Percentiles rank a stretch among this genome's conserved stretches.
phyloP scores from a whole-genome alignment of 2,888 invertebrate genomes.

The Deilephila elpenor region DNA sequence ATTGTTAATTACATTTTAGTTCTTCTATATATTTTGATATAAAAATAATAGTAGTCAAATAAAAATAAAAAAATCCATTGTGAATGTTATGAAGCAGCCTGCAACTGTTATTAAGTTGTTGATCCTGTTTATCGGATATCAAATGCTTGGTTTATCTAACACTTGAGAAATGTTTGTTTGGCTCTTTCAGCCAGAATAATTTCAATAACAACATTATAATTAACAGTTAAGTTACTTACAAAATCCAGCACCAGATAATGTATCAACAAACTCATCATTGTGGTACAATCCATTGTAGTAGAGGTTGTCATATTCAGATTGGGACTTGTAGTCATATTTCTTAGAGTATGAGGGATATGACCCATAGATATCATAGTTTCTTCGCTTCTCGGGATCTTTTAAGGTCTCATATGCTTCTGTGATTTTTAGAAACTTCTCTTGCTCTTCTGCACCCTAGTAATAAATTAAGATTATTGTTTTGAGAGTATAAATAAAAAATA shows the following conservation, averaged over 20 bases:
- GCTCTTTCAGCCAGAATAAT: neutral
- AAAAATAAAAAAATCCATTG: no score
- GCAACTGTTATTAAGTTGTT: no score
- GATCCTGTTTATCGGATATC: no score
- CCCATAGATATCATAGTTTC: conserved; percentile 91
- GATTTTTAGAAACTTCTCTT: conserved; percentile 90
- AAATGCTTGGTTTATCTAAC: no score
- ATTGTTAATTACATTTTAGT: no score
- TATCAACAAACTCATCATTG: conserved; percentile 92
- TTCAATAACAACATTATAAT: neutral
- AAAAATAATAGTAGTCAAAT: neutral
- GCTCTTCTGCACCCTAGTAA: conserved; percentile 88
- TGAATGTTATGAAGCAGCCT: no score
- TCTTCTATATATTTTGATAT: neutral
- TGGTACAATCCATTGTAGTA: conserved; percentile 95
- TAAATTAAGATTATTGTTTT: neutral
- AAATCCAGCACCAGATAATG: conserved; percentile 89
- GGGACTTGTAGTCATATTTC: conserved; percentile 85
- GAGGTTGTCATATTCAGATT: conserved; percentile 89
- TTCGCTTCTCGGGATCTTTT: conserved; percentile 91
- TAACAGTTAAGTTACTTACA: conserved; percentile 79
- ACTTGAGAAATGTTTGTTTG: no score
- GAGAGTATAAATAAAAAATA: no score
- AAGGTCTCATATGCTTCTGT: conserved; percentile 94
- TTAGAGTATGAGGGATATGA: conserved; percentile 82